A percentile compares a stretch with the other conserved stretches of the same genome.
phyloP scores from a whole-genome alignment of 2,797 vertebrate genomes.

The Schizothorax lantsangensis region DNA sequence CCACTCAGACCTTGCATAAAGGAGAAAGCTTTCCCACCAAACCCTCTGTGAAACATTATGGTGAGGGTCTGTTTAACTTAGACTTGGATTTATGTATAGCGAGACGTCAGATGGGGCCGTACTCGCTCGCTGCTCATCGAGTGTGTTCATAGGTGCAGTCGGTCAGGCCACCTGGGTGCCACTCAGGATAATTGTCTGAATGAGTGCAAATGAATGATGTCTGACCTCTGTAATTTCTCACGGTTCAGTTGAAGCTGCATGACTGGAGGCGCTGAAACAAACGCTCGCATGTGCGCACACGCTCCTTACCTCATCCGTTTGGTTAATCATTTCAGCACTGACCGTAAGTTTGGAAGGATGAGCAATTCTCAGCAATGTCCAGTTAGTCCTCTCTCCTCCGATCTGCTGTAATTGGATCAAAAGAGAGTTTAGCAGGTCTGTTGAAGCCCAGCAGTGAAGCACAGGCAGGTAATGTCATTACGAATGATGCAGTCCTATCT shows the following conservation, averaged over 20 bases:
- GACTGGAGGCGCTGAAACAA: conserved; percentile 24
- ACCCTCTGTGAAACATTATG: not conserved
- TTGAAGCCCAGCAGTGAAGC: conserved; percentile 32
- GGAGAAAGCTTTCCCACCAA: not conserved
- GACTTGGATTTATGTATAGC: not conserved
- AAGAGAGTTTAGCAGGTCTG: conserved; percentile 35
- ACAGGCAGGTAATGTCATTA: conserved; percentile 41
- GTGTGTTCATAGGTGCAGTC: not conserved
- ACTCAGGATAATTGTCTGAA: not conserved
- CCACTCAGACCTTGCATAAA: not conserved
- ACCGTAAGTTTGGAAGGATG: conserved; percentile 11
- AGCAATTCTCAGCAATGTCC: not conserved
- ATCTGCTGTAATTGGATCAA: not conserved
- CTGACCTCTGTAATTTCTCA: conserved; percentile 18
- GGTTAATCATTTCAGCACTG: conserved; percentile 33
- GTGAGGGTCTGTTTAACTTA: conserved; percentile 17
- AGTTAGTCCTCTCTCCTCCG: conserved; percentile 22
- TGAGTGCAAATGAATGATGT: conserved; percentile 13
- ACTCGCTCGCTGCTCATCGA: not conserved
- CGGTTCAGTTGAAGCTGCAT: conserved; percentile 1
- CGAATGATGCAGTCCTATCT: not conserved
- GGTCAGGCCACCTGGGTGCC: not conserved
- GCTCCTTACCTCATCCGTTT: conserved; percentile 22
- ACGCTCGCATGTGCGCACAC: not conserved
- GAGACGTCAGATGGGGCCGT: not conserved